These are phyloP conservation scores for Gallinago undulata DNA, from an alignment of 2,113 vertebrate genomes.

Conservation along the genomic window DNA sequence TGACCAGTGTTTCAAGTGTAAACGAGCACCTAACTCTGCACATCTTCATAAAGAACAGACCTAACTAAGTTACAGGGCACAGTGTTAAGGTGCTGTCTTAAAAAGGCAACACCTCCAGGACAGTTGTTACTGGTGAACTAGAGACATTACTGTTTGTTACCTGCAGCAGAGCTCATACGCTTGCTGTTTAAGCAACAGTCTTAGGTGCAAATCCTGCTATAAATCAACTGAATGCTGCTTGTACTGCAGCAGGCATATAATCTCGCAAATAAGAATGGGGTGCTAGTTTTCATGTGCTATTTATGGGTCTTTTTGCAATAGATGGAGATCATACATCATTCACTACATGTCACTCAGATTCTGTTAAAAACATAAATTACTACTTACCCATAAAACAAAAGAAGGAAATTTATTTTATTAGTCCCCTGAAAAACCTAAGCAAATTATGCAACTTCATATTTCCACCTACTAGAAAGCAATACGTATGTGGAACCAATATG, in stretches of 20 bases:
- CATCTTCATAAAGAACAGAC: not conserved
- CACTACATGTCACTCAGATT: not conserved
- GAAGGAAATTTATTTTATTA: slow-evolving; percentile 29
- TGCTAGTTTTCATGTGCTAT: not conserved
- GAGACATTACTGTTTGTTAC: not conserved
- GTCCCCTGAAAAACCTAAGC: slow-evolving; percentile 26
- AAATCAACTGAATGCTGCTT: not conserved
- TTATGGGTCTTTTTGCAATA: not conserved
- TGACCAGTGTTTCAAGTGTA: not conserved
- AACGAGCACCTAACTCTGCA: not conserved
- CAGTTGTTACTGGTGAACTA: not conserved
- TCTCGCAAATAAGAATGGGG: not conserved
- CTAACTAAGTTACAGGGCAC: not conserved
- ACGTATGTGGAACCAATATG: too few species aligned
- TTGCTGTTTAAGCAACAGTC: not conserved
- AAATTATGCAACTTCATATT: slow-evolving; percentile 43
- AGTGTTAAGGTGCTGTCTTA: not conserved
- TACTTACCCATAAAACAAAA: slow-evolving; percentile 4
- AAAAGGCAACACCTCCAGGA: not conserved
- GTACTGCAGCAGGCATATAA: not conserved
- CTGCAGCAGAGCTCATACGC: not conserved
- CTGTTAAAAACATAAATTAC: slow-evolving; percentile 25
- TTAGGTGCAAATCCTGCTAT: not conserved
- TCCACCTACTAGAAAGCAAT: slow-evolving; percentile 2
- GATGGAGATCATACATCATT: not conserved